Conservation (phyloP, 2,888 invertebrate species). For the Loripinus fragilis region DNA sequence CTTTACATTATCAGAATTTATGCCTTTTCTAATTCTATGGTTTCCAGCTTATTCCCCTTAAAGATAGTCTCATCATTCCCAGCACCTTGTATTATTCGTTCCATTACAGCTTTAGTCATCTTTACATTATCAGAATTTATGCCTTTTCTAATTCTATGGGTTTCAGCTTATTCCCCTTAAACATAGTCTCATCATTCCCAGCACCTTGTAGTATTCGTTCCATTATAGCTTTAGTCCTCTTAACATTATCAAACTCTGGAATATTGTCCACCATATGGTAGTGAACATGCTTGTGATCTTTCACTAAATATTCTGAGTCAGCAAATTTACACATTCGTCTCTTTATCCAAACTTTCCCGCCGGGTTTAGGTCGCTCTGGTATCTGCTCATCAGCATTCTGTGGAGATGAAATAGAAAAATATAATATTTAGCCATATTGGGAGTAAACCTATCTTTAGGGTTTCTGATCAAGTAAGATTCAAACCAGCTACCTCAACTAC, state of each 20-base stretch:
- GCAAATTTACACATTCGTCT: constrained; percentile 70
- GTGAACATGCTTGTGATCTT: constrained; percentile 75
- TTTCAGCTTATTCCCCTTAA: neutral
- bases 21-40: constrained; percentile 73
- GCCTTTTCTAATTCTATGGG: constrained; percentile 29
- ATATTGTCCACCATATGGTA: constrained; percentile 75
- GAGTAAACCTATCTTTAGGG: too few species aligned
- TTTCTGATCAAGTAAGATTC: too few species aligned
- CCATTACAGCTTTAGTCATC: constrained; percentile 51
- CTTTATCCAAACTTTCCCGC: constrained; percentile 76
- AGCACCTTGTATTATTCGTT: constrained; percentile 36
- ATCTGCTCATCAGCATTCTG: neutral
- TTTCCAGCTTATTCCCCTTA: too few species aligned
- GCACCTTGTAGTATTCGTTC: constrained; percentile 35
- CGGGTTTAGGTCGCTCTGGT: constrained; percentile 60
- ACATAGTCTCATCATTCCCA: neutral
- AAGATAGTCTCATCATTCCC: too few species aligned
- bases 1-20: constrained; percentile 68
- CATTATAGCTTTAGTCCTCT: constrained; percentile 52
- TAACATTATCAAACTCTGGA: constrained; percentile 70
- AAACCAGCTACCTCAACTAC: too few species aligned
- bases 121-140: constrained; percentile 70
- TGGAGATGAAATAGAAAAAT: neutral
- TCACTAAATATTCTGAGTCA: constrained; percentile 68
- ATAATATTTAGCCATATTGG: neutral